Evolutionary conservation across 2,888 invertebrate species (phyloP).

Genomic region (Lepidochitona cinerea): DNA sequence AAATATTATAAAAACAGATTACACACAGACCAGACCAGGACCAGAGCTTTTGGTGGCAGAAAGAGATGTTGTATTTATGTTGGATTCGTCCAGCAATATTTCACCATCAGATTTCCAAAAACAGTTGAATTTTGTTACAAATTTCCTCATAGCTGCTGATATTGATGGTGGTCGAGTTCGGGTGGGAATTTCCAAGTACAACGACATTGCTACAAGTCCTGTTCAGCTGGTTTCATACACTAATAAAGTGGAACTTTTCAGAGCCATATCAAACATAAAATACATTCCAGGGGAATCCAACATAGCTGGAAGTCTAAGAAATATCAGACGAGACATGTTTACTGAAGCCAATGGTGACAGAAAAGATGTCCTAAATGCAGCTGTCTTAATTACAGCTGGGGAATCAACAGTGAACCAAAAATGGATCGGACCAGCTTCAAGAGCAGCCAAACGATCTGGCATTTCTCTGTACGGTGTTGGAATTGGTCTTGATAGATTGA

Average conservation of each 20-base stretch:
- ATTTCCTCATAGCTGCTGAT: not conserved
- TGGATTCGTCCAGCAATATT: not conserved
- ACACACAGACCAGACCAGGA: too few relatives aligned
- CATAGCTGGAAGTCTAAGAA: not conserved
- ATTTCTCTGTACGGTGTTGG: not conserved
- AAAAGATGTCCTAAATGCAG: not conserved
- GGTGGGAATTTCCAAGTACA: conserved; percentile 18
- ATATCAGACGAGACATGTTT: not conserved
- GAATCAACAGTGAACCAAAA: conserved; percentile 28
- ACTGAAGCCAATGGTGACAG: not conserved
- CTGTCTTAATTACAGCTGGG: not conserved
- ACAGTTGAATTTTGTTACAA: not conserved
- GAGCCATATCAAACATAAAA: not conserved
- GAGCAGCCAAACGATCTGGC: not conserved
- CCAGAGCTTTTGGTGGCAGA: not conserved
- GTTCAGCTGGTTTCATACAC: conserved; percentile 30
- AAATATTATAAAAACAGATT: too few relatives aligned
- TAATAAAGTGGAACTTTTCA: conserved; percentile 12
- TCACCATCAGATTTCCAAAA: not conserved
- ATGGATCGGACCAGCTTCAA: conserved; percentile 27
- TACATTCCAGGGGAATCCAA: not conserved
- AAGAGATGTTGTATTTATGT: not conserved
- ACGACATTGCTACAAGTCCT: conserved; percentile 17
- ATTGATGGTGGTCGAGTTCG: not conserved
- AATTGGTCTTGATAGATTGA: not conserved